Percentiles rank a stretch among this genome's conserved stretches.
phyloP scores from a whole-genome alignment of 2,113 vertebrate species.

The Tetrao urogallus region DNA sequence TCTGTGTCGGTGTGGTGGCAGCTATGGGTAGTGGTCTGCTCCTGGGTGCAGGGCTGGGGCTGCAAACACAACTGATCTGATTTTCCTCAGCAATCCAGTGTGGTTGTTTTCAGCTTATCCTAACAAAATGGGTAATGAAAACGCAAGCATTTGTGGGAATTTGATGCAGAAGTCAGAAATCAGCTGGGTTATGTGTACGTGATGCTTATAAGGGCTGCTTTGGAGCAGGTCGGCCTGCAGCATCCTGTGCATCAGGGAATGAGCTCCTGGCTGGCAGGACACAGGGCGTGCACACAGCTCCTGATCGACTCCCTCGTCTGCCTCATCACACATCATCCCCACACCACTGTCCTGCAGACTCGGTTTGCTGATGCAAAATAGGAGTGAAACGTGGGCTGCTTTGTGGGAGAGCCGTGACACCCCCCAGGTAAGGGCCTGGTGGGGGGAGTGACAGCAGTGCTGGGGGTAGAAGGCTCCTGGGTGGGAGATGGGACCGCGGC shows the following conservation, averaged over 20 bases:
- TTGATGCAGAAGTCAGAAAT: neutral
- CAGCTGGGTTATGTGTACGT: neutral
- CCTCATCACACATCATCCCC: constrained; percentile 26
- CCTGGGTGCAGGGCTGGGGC: neutral
- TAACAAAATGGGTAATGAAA: neutral
- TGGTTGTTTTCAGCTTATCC: neutral
- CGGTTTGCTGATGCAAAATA: constrained; percentile 31
- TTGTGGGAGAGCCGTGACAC: neutral
- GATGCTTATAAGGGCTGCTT: neutral
- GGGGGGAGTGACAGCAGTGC: neutral
- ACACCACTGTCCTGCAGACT: neutral
- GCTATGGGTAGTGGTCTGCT: neutral
- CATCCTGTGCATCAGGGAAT: constrained; percentile 30
- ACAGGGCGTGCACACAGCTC: constrained; percentile 28
- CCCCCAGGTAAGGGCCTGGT: constrained; percentile 11
- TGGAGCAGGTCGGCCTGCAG: neutral
- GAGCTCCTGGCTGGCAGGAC: constrained; percentile 32
- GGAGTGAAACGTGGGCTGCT: constrained; percentile 38
- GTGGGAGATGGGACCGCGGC: neutral
- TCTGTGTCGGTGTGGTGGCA: neutral
- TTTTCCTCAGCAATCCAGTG: neutral
- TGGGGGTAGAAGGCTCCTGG: neutral
- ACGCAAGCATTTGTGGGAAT: neutral
- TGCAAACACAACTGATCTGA: neutral
- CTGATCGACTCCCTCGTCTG: constrained; percentile 43